phyloP scores from a whole-genome alignment of 2,888 invertebrate genomes.

The Nezara viridula region DNA sequence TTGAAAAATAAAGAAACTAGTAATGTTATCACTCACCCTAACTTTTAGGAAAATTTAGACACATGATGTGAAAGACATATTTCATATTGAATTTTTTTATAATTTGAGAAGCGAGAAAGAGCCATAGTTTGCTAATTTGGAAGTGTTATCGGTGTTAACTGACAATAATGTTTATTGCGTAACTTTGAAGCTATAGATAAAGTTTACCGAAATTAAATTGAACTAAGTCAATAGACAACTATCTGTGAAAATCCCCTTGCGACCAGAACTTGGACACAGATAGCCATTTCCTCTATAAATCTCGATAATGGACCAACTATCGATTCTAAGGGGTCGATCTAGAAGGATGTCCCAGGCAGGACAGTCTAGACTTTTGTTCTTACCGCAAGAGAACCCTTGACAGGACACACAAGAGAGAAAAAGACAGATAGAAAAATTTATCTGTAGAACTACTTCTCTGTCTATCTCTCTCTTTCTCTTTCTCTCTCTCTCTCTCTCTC shows the following conservation, averaged over 20 bases:
- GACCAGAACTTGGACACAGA: not conserved
- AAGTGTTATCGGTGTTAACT: too few species aligned
- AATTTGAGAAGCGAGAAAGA: too few species aligned
- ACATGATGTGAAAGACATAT: too few species aligned
- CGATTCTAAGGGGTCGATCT: not conserved
- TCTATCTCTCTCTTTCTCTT: not conserved
- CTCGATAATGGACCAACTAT: slow-evolving; percentile 12
- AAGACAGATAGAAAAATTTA: not conserved
- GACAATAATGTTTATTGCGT: too few species aligned
- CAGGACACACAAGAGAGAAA: not conserved
- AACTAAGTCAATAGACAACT: not conserved
- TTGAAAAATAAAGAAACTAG: too few species aligned
- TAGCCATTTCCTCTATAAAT: not conserved
- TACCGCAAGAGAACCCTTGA: not conserved
- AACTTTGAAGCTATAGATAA: too few species aligned
- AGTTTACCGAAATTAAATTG: too few species aligned
- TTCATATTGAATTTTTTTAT: too few species aligned
- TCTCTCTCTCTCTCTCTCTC: not conserved
- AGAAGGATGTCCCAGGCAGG: not conserved
- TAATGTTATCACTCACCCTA: too few species aligned
- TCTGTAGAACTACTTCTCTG: too few species aligned
- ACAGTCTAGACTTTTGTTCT: not conserved
- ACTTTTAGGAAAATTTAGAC: too few species aligned
- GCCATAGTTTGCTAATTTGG: too few species aligned
- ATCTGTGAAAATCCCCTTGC: not conserved